Evolutionary conservation across 1,140 invertebrate species (phyloP).

Genomic region (Globodera rostochiensis): DNA sequence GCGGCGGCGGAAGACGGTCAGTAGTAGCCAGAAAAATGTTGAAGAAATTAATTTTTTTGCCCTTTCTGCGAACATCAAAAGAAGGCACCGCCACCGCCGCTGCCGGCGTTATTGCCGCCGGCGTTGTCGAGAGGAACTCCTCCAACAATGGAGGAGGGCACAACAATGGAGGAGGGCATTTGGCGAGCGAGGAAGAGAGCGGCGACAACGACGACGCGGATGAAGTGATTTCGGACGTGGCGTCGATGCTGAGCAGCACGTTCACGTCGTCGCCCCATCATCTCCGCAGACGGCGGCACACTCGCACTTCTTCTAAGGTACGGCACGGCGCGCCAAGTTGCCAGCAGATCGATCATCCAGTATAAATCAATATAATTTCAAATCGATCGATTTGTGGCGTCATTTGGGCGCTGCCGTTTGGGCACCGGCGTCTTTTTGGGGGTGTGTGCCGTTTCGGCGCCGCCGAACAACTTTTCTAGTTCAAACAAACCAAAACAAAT

Average conservation of each 20-base stretch:
- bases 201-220: conserved; percentile 1
- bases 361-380: background rate
- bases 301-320: background rate
- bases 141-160: too few species aligned
- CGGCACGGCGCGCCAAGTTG: background rate
- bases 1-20: background rate
- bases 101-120: too few species aligned
- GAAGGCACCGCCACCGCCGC: background rate
- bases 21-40: background rate
- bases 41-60: too few species aligned
- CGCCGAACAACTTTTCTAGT: too few species aligned
- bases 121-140: too few species aligned
- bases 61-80: background rate
- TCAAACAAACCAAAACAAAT: too few species aligned
- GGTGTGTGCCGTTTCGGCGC: too few species aligned
- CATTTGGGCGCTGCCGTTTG: background rate
- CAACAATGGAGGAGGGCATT: background rate
- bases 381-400: background rate
- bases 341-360: background rate
- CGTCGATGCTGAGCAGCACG: background rate
- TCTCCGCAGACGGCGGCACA: conserved; percentile 4
- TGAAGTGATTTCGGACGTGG: too few species aligned
- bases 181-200: background rate
- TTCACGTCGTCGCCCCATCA: background rate
- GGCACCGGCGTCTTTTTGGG: too few species aligned